phyloP scores from a whole-genome alignment of 2,888 invertebrate genomes.

The Melolontha melolontha region DNA sequence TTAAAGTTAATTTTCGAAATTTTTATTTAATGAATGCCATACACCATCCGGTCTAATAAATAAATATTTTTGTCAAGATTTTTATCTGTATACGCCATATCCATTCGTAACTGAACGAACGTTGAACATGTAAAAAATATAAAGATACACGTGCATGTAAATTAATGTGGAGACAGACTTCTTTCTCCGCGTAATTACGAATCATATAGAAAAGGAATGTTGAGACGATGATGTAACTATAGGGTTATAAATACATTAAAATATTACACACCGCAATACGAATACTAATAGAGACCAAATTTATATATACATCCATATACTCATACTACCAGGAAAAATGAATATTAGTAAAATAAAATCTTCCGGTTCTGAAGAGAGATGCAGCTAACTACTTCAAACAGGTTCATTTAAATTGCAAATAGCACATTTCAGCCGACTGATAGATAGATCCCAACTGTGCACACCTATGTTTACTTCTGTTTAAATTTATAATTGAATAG shows the following conservation, averaged over 20 bases:
- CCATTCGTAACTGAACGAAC: too few relatives aligned
- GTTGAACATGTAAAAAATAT: too few relatives aligned
- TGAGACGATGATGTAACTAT: constrained; percentile 26
- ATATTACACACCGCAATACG: background rate
- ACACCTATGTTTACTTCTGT: constrained; percentile 20
- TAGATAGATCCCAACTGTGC: constrained; percentile 19
- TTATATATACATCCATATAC: too few relatives aligned
- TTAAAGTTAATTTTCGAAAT: too few relatives aligned
- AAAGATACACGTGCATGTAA: too few relatives aligned
- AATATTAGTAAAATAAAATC: constrained; percentile 16
- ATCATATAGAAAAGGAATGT: constrained; percentile 1
- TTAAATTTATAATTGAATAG: constrained; percentile 27
- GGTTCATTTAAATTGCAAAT: constrained; percentile 21
- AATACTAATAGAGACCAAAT: constrained; percentile 9
- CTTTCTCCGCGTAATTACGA: background rate
- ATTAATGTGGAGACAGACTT: constrained; percentile 17
- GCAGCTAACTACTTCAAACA: constrained; percentile 22
- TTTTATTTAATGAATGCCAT: too few relatives aligned
- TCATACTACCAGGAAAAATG: constrained; percentile 1
- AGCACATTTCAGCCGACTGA: background rate
- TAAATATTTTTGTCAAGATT: too few relatives aligned
- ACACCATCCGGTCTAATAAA: too few relatives aligned
- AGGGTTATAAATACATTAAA: constrained; percentile 3
- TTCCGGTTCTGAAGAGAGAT: constrained; percentile 9
- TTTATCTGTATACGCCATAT: too few relatives aligned